Percentiles rank a stretch among this genome's conserved stretches.
Evolutionary conservation across 2,888 invertebrate species (phyloP).

Genomic region (Zhuqinia jingwanae): DNA sequence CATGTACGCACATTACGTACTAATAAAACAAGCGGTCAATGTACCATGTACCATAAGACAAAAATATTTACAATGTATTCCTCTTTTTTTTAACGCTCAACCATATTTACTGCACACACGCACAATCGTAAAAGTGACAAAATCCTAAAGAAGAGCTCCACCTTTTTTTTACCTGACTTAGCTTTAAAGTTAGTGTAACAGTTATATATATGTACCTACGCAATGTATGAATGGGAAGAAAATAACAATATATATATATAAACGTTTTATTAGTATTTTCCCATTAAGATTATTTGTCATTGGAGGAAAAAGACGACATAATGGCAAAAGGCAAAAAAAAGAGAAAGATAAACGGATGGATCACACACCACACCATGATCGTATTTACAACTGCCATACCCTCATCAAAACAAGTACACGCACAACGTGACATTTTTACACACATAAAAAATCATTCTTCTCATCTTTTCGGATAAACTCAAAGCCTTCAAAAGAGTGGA

Average conservation of each 20-base stretch:
- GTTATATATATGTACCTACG: background rate
- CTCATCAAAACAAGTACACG: conserved; percentile 5
- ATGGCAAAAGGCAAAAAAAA: background rate
- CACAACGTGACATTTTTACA: conserved; percentile 50
- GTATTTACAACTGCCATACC: background rate
- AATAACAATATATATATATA: background rate
- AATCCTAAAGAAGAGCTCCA: background rate
- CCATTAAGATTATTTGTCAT: background rate
- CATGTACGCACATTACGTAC: background rate
- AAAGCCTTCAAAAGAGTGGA: conserved; percentile 9
- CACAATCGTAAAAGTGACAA: background rate
- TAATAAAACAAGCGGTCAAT: background rate
- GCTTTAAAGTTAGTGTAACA: background rate
- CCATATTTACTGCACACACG: background rate
- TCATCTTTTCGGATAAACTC: conserved; percentile 26
- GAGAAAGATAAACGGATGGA: too few relatives aligned
- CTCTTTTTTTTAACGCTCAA: background rate
- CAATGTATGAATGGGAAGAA: background rate
- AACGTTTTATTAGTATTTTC: conserved; percentile 25
- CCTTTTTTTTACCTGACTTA: background rate
- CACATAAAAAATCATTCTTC: background rate
- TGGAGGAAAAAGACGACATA: background rate
- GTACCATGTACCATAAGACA: background rate
- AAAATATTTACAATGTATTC: background rate
- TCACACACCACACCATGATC: background rate